These are phyloP conservation scores for Heteractis magnifica DNA, from an alignment of 92 coral and sea anemone genomes.

Conservation along the genomic window DNA sequence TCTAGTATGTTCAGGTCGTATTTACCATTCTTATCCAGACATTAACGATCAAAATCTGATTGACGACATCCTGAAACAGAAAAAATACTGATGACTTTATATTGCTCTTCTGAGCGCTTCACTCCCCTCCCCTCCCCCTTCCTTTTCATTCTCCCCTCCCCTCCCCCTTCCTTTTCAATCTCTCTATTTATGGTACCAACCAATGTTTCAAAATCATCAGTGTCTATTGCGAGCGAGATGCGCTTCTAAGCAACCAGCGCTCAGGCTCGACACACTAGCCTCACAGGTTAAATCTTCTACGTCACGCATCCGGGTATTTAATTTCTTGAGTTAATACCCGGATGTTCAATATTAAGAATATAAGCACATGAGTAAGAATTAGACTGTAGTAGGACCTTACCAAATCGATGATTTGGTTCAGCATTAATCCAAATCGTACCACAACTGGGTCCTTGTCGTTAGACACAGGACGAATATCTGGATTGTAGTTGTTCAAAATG, in stretches of 20 bases:
- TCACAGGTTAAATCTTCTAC: no score
- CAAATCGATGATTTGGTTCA: constrained; percentile 28
- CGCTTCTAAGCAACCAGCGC: no score
- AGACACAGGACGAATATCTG: constrained; percentile 24
- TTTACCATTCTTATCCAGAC: constrained; percentile 33
- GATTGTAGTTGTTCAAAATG: constrained; percentile 17
- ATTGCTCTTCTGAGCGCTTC: no score
- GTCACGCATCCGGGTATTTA: no score
- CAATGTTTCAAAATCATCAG: no score
- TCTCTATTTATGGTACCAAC: neutral
- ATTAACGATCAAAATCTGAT: constrained; percentile 19
- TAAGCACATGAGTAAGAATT: no score
- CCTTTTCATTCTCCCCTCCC: no score
- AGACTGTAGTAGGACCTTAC: constrained; percentile 10
- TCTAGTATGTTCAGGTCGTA: neutral
- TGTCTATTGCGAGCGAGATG: no score
- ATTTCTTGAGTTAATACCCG: no score
- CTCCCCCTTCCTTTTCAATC: neutral
- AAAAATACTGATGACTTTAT: neutral
- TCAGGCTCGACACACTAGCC: no score
- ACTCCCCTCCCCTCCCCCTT: no score
- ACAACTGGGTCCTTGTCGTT: constrained; percentile 15
- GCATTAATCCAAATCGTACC: constrained; percentile 15
- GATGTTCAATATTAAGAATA: no score
- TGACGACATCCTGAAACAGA: constrained; percentile 14